Evolutionary conservation across 2,888 invertebrate species (phyloP).

Genomic region (Tipula confusa): DNA sequence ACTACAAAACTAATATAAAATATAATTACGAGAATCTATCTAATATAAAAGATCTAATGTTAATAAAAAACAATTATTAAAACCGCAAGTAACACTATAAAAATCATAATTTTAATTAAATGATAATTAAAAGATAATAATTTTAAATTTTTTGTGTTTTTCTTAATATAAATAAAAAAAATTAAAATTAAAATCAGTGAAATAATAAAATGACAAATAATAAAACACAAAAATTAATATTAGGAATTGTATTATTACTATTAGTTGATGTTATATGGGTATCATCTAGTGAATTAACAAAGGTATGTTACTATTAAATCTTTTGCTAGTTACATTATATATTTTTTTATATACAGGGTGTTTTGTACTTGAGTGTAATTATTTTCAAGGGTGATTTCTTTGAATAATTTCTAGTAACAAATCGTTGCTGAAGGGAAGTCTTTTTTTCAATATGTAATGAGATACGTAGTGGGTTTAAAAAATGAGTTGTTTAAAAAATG

Average conservation of each 20-base stretch:
- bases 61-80: background rate
- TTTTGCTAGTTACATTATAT: too few relatives aligned
- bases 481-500: too few relatives aligned
- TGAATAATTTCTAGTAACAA: too few relatives aligned
- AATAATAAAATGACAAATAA: conserved; percentile 41
- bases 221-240: conserved; percentile 67
- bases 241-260: conserved; percentile 81
- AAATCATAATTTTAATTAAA: background rate
- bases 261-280: conserved; percentile 96
- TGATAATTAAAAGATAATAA: conserved; percentile 3
- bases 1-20: background rate
- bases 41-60: background rate
- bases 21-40: background rate
- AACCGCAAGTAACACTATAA: background rate
- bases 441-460: too few relatives aligned
- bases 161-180: background rate
- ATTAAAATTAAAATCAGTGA: conserved; percentile 21
- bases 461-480: too few relatives aligned
- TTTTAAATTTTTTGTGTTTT: background rate
- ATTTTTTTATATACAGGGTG: too few relatives aligned
- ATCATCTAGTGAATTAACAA: conserved; percentile 87
- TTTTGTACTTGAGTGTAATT: too few relatives aligned
- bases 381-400: too few relatives aligned
- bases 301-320: too few relatives aligned
- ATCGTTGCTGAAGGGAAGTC: too few relatives aligned